phyloP scores from a whole-genome alignment of 2,113 vertebrate genomes.

The Tringa solitaria region DNA sequence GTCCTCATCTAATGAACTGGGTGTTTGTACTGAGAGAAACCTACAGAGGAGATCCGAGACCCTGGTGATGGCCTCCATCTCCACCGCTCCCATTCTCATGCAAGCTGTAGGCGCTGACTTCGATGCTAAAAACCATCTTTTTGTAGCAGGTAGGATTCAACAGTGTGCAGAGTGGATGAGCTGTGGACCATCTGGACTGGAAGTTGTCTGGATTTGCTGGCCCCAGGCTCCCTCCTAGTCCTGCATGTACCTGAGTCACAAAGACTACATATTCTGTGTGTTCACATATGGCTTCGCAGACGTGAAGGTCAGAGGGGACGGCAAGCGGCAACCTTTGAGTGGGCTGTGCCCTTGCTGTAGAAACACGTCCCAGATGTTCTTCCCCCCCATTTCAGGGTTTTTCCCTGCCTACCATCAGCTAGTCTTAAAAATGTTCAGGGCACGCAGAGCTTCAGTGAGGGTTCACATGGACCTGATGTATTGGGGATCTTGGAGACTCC shows the following conservation, averaged over 20 bases:
- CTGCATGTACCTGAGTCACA: not conserved
- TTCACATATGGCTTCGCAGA: accelerated
- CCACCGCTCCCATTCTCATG: not conserved
- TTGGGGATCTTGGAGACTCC: not conserved
- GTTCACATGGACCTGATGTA: not conserved
- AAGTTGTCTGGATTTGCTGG: not conserved
- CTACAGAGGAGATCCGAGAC: not conserved
- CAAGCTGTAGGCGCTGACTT: accelerated
- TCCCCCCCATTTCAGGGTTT: not conserved
- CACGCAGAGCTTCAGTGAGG: not conserved
- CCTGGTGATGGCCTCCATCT: not conserved
- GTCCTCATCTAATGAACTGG: not conserved
- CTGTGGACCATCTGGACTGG: not conserved
- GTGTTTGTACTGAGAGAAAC: not conserved
- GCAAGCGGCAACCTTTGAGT: not conserved
- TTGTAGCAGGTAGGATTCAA: not conserved
- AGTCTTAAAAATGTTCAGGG: not conserved
- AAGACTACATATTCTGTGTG: not conserved
- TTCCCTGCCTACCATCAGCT: not conserved
- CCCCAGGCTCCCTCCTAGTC: not conserved
- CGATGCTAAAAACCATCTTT: not conserved
- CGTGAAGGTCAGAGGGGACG: not conserved
- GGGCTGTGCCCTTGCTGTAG: not conserved
- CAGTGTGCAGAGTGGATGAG: not conserved
- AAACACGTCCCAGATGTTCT: not conserved